Percentiles rank a stretch among this genome's conserved stretches.
Conservation (phyloP, 2,797 vertebrate genomes). For the Chelmon rostratus region DNA sequence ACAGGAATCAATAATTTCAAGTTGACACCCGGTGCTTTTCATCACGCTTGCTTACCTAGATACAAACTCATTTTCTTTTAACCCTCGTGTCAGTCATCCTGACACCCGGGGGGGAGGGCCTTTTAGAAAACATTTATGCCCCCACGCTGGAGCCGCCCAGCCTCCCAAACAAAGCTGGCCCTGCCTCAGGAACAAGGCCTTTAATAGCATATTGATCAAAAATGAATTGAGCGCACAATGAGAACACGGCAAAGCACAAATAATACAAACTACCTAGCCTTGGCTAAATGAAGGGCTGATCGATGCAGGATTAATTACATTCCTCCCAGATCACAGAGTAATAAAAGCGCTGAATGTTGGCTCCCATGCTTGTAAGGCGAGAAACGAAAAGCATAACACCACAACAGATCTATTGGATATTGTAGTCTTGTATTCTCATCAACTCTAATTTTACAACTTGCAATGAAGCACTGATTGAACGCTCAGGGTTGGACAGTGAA, state of each 20-base stretch:
- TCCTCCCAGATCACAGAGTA: slow-evolving; percentile 58
- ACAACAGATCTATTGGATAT: slow-evolving; percentile 38
- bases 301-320: slow-evolving; percentile 87
- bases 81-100: slow-evolving; percentile 43
- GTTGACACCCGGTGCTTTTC: slow-evolving; percentile 60
- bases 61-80: slow-evolving; percentile 67
- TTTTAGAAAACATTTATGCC: slow-evolving; percentile 50
- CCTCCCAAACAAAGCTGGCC: slow-evolving; percentile 43
- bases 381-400: slow-evolving; percentile 13
- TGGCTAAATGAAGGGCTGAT: slow-evolving; percentile 79
- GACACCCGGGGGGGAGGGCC: slow-evolving; percentile 32
- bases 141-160: slow-evolving; percentile 3
- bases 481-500: not conserved
- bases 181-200: slow-evolving; percentile 73
- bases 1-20: slow-evolving; percentile 73
- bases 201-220: slow-evolving; percentile 88
- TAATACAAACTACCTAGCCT: slow-evolving; percentile 82
- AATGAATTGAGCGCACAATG: slow-evolving; percentile 84
- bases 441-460: slow-evolving; percentile 27
- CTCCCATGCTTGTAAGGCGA: slow-evolving; percentile 37
- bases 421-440: slow-evolving; percentile 19
- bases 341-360: slow-evolving; percentile 57
- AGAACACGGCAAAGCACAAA: slow-evolving; percentile 78
- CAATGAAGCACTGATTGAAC: slow-evolving; percentile 31
- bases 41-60: slow-evolving; percentile 68